These are phyloP conservation scores for Lophura nycthemera DNA, from an alignment of 2,113 vertebrate genomes.

Conservation along the genomic window DNA sequence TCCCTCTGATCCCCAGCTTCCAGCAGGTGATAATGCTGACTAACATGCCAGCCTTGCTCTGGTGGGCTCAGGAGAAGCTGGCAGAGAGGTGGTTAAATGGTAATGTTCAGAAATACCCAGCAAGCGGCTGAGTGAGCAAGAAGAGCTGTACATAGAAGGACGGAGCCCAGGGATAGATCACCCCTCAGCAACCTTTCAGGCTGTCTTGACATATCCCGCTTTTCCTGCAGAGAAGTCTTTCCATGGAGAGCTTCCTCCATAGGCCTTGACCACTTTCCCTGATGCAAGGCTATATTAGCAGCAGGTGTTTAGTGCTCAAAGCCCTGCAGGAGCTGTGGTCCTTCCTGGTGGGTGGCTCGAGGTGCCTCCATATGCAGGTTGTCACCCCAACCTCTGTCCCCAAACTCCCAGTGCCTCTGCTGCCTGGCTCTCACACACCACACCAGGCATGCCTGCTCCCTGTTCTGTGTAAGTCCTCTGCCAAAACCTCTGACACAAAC, in stretches of 20 bases:
- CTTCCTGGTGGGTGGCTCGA: neutral
- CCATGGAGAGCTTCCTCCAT: neutral
- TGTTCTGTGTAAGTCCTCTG: neutral
- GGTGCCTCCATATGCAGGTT: neutral
- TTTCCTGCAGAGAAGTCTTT: neutral
- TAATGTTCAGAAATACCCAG: neutral
- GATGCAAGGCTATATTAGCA: fast-evolving
- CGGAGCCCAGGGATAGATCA: neutral
- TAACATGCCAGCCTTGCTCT: neutral
- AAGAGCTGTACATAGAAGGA: neutral
- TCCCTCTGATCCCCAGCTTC: neutral
- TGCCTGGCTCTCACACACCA: neutral
- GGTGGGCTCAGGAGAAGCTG: neutral
- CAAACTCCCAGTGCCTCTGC: neutral
- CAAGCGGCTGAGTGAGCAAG: fast-evolving
- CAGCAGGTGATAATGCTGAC: neutral
- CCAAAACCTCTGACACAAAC: conserved; percentile 15
- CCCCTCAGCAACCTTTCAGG: neutral
- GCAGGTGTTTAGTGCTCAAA: fast-evolving
- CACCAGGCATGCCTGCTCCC: fast-evolving
- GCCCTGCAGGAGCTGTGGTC: neutral
- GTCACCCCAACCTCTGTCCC: neutral
- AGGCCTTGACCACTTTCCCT: neutral
- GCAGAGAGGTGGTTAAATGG: neutral
- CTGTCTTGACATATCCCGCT: neutral